These are phyloP conservation scores for Cranoglanis bouderius DNA, from an alignment of 2,113 vertebrate genomes.

Conservation along the genomic window DNA sequence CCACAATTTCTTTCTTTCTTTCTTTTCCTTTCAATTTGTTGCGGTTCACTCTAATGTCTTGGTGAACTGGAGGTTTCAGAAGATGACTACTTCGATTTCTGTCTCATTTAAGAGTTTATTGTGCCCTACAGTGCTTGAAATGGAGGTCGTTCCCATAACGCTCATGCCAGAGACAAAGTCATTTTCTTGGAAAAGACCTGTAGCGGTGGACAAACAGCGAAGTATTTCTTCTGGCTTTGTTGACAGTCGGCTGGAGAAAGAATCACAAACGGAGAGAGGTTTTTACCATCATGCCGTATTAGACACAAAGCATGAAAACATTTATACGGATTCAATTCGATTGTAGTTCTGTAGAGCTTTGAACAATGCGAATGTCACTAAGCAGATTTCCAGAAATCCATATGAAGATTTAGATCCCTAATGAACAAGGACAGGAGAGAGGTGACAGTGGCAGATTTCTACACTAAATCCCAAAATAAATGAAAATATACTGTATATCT, in stretches of 20 bases:
- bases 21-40: conserved; percentile 37
- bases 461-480: not conserved
- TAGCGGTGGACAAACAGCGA: conserved; percentile 31
- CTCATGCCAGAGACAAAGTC: conserved; percentile 30
- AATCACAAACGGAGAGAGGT: not conserved
- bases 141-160: conserved; percentile 49
- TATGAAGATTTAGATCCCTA: not conserved
- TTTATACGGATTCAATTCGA: not conserved
- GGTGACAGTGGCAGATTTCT: too few relatives aligned
- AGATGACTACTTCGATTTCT: conserved; percentile 55
- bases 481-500: too few relatives aligned
- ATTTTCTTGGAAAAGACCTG: conserved; percentile 46
- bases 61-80: conserved; percentile 38
- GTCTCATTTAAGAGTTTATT: conserved; percentile 53
- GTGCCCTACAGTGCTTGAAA: conserved; percentile 48
- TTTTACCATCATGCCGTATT: not conserved
- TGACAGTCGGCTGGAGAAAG: conserved; percentile 15
- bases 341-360: not conserved
- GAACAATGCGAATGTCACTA: not conserved
- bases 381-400: not conserved
- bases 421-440: not conserved
- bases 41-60: conserved; percentile 37
- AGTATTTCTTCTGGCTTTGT: conserved; percentile 16
- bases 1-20: not conserved
- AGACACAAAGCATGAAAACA: not conserved